Evolutionary conservation across 2,888 invertebrate genomes (phyloP), one percentile per base, ranked within the genome.

Genomic region (Morinoia aosen): DNA sequence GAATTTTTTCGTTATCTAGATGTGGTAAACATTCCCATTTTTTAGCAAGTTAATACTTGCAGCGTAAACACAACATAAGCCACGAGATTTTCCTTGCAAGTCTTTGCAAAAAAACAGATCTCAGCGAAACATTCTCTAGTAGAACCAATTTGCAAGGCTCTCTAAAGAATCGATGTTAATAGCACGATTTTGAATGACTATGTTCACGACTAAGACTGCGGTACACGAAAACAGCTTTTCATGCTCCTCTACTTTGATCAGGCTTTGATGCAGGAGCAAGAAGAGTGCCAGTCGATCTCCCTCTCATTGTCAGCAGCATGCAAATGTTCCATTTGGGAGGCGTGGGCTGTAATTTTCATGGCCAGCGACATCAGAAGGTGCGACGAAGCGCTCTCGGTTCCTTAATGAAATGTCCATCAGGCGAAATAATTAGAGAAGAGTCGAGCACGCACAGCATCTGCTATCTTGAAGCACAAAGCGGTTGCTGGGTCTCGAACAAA

Each of bases 381-480:
- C 90, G 56, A 57, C 57, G 93, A 93, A 57, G 93, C 93, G 93
- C 33, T 57, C 93, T 93, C 57, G 93, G 33, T 57, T 93, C 93
- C 93, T 93, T 93, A 93, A 93, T 93, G 93, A 93, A 93, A 93
- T 93, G 93, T 93, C 93, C 93, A 93, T 93, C 93, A 93, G 57
- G 93, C 57, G 93, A 93, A 93, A 93, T 93, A 93, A 93, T 93
- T 93, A 93, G 93, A 93, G 57, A 56, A 93, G 93, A 56, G 93
- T 33, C 57, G 93, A 57, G 93, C 56, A 93, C 93, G 93, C 93
- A 33, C 57, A 93, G 93, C 93, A 93, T 93, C 93, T 93, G 57
- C 93, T 93, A 93, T 93, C 93, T 93, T 57, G 57, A 33, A 48
- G 40, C 93, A 93, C 93, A 93, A 93, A 93, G 93, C 93, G 57